Evolutionary conservation across 2,797 vertebrate species (phyloP).

Genomic region (Clarias fuscus): DNA sequence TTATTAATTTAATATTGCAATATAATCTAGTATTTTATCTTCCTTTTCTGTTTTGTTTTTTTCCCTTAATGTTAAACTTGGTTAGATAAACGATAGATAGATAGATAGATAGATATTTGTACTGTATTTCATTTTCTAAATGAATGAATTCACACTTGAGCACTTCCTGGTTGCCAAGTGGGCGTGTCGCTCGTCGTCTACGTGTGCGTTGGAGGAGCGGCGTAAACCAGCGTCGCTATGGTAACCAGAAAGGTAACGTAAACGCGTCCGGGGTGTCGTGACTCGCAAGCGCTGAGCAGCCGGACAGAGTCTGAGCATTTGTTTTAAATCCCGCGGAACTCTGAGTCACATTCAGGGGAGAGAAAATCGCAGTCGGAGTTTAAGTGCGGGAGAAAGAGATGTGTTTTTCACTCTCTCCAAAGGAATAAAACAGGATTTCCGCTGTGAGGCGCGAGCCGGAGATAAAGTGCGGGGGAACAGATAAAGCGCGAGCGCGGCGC

Average conservation of each 20-base stretch:
- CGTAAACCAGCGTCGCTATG: constrained; percentile 64
- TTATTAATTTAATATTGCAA: not conserved
- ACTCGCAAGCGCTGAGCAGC: constrained; percentile 57
- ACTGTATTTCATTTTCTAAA: not conserved
- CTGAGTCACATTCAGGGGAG: not conserved
- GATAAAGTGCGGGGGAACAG: not conserved
- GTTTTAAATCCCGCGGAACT: constrained; percentile 28
- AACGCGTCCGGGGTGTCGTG: constrained; percentile 70
- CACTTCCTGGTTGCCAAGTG: not conserved
- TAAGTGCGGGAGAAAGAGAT: not conserved
- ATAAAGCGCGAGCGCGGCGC: not conserved
- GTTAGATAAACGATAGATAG: too few relatives aligned
- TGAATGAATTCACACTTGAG: not conserved
- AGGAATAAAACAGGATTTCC: not conserved
- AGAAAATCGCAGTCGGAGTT: constrained; percentile 5
- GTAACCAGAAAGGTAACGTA: constrained; percentile 70
- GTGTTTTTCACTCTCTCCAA: not conserved
- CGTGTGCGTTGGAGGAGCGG: constrained; percentile 54
- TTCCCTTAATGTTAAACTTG: not conserved
- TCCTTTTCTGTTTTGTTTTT: not conserved
- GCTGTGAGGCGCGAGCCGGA: not conserved
- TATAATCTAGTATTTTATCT: not conserved
- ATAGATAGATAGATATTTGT: not conserved
- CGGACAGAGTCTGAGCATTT: constrained; percentile 69
- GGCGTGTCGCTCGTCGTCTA: constrained; percentile 43